Evolutionary conservation across 1,140 invertebrate species (phyloP).

Genomic region (Linepithema humile): DNA sequence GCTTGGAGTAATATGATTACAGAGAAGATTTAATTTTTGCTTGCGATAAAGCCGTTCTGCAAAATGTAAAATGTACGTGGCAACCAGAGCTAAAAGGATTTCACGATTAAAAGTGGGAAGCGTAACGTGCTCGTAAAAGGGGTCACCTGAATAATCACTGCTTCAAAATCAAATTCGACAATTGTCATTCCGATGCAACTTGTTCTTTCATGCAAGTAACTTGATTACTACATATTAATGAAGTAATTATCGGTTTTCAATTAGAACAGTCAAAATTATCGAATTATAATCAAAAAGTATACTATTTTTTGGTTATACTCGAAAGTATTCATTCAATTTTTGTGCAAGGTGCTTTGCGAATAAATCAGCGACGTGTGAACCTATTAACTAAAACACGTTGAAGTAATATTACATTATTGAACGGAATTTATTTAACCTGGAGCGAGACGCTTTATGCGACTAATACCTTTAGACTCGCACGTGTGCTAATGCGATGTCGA

Average conservation of each 20-base stretch:
- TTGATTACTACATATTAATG: not conserved
- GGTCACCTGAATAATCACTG: conserved; percentile 27
- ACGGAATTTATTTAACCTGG: conserved; percentile 8
- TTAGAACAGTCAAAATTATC: not conserved
- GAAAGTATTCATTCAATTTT: not conserved
- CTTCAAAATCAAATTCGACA: not conserved
- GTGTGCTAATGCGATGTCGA: conserved; percentile 39
- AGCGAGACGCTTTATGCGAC: not conserved
- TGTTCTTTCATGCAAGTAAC: not conserved
- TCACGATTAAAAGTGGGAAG: conserved; percentile 41
- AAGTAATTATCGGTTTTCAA: not conserved
- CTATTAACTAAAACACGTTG: conserved; percentile 1
- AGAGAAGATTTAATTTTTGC: conserved; percentile 50
- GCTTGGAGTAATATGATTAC: conserved; percentile 38
- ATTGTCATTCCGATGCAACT: not conserved
- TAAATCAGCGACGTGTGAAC: not conserved
- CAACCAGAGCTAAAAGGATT: conserved; percentile 43
- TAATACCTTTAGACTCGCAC: conserved; percentile 22
- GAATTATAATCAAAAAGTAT: not conserved
- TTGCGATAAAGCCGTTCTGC: conserved; percentile 44
- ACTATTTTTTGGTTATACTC: not conserved
- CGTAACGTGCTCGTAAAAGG: conserved; percentile 21
- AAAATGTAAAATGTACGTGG: conserved; percentile 50
- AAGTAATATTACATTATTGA: not conserved
- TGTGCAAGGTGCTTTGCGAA: not conserved